These are phyloP conservation scores for Naja naja DNA, from an alignment of 2,113 vertebrate genomes.

Conservation along the genomic window DNA sequence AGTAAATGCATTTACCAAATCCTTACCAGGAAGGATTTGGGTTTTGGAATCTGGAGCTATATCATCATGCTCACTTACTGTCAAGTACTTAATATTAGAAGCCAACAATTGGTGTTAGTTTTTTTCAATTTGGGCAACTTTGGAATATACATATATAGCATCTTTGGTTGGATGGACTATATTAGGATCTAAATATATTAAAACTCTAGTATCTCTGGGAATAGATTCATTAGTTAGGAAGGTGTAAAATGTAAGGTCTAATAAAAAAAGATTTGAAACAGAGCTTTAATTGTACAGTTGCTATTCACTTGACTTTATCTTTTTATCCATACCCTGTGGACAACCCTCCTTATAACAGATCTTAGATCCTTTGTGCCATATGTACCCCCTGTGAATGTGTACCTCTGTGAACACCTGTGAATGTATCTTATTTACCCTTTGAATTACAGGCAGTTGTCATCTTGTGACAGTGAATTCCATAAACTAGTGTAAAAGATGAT, in stretches of 20 bases:
- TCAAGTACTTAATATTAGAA: not conserved
- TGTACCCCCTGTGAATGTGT: too few species aligned
- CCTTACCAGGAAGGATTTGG: not conserved
- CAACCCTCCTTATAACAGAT: not conserved
- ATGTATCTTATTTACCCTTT: not conserved
- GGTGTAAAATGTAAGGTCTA: too few species aligned
- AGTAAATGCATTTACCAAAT: not conserved
- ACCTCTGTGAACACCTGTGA: not conserved
- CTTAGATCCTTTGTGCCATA: not conserved
- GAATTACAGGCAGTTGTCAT: not conserved
- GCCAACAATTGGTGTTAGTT: not conserved
- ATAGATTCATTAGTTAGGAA: not conserved
- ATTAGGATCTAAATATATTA: too few species aligned
- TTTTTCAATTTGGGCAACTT: not conserved
- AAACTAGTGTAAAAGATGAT: not conserved
- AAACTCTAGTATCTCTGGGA: not conserved
- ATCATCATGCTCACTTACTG: not conserved
- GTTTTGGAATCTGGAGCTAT: not conserved
- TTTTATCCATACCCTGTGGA: not conserved
- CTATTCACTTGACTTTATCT: not conserved
- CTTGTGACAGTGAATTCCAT: not conserved
- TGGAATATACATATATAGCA: not conserved
- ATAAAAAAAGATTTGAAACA: not conserved
- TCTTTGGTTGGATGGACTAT: too few species aligned
- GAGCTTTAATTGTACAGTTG: not conserved